These are phyloP conservation scores for Amia ocellicauda DNA, from an alignment of 2,113 vertebrate species.

Conservation along the genomic window DNA sequence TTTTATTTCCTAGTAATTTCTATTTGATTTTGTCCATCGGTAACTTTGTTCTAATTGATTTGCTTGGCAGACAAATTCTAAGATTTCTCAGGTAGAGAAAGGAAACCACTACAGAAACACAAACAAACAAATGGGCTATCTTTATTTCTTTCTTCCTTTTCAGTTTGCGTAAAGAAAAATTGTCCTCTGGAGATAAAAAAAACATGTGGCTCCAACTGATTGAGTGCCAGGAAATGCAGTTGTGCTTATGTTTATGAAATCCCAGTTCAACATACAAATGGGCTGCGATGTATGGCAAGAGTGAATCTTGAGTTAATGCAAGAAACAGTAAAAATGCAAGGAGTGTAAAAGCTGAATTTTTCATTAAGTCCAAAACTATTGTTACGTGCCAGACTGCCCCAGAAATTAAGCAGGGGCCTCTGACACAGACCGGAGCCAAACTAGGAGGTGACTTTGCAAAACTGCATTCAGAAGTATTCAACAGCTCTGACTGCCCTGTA, in stretches of 20 bases:
- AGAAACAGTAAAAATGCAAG: no score
- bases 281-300: conserved; percentile 22
- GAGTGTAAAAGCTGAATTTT: no score
- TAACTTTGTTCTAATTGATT: conserved; percentile 19
- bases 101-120: background rate
- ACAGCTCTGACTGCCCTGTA: no score
- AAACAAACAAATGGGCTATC: background rate
- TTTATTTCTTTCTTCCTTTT: conserved; percentile 24
- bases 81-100: conserved; percentile 12
- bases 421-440: no score
- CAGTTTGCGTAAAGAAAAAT: conserved; percentile 2
- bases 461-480: no score
- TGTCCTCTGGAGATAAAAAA: conserved; percentile 25
- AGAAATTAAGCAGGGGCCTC: no score
- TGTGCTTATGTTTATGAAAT: conserved; percentile 29
- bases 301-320: no score
- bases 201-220: conserved; percentile 25
- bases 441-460: no score
- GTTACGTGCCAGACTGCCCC: no score
- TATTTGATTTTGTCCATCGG: conserved; percentile 23
- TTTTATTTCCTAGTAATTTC: conserved; percentile 31
- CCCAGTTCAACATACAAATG: conserved; percentile 30
- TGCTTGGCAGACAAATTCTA: conserved; percentile 10
- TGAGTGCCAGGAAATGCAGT: conserved; percentile 29
- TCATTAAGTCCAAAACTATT: no score